Percentiles rank a stretch among this genome's conserved stretches.
Conservation (phyloP, 2,888 invertebrate species). For the Sinodicranocentrus sp. region DNA sequence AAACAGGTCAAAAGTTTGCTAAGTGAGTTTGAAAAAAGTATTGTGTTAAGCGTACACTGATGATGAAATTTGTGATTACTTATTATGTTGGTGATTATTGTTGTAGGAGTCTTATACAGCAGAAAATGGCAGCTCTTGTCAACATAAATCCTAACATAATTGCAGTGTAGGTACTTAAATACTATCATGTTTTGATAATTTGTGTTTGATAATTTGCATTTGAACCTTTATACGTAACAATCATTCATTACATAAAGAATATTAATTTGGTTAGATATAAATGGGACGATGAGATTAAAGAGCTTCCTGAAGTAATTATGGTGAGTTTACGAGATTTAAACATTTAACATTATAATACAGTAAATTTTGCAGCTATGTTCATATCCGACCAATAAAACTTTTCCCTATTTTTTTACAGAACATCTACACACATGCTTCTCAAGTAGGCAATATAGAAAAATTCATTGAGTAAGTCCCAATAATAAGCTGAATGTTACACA, state of each 20-base stretch:
- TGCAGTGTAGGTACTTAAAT: background rate
- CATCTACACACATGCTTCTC: background rate
- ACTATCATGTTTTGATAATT: no score
- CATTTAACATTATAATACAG: no score
- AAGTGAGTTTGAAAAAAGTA: slow-evolving; percentile 6
- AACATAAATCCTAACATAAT: background rate
- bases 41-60: no score
- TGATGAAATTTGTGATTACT: no score
- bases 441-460: background rate
- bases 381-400: no score
- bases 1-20: background rate
- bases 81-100: no score
- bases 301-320: background rate
- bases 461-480: slow-evolving; percentile 14
- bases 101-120: background rate
- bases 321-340: background rate
- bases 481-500: no score
- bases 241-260: no score
- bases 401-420: no score
- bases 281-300: background rate
- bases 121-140: background rate
- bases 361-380: no score
- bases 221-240: no score
- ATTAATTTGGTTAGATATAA: background rate
- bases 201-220: no score